phyloP scores from a whole-genome alignment of 2,113 vertebrate genomes.

The Amblyopsis rosae region DNA sequence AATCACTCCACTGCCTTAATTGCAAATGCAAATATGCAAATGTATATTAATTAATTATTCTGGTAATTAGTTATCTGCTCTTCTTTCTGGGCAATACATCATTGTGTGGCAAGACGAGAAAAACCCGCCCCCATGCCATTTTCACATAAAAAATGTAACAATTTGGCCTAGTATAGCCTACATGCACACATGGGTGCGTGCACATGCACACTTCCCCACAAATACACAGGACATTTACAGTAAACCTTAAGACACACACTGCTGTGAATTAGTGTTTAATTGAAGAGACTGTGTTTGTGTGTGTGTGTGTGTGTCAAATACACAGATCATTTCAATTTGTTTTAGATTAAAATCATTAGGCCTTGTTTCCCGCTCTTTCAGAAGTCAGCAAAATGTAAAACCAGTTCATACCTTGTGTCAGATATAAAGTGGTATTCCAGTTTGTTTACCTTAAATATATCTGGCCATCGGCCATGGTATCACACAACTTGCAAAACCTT shows the following conservation, averaged over 20 bases:
- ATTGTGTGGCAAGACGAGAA: constrained; percentile 87
- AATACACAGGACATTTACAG: background rate
- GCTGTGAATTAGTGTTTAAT: constrained; percentile 8
- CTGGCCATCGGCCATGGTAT: too few relatives aligned
- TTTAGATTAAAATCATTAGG: too few relatives aligned
- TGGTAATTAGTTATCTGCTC: constrained; percentile 94
- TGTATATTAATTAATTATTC: constrained; percentile 98
- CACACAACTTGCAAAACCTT: too few relatives aligned
- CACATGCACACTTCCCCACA: constrained; percentile 13
- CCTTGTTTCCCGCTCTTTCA: too few relatives aligned
- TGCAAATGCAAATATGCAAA: constrained; percentile 99
- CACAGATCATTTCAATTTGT: too few relatives aligned
- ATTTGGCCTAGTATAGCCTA: background rate
- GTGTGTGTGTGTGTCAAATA: background rate
- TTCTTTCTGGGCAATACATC: constrained; percentile 90
- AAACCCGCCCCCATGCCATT: constrained; percentile 81
- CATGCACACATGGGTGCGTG: constrained; percentile 17
- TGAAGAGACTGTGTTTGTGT: background rate
- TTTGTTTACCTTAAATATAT: too few relatives aligned
- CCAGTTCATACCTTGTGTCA: too few relatives aligned
- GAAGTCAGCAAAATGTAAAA: too few relatives aligned
- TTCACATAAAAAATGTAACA: constrained; percentile 87
- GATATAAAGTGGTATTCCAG: too few relatives aligned
- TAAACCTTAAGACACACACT: background rate
- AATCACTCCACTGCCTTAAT: constrained; percentile 96